Evolutionary conservation across 2,113 vertebrate species (phyloP).

Genomic region (Odocoileus hemionus): DNA sequence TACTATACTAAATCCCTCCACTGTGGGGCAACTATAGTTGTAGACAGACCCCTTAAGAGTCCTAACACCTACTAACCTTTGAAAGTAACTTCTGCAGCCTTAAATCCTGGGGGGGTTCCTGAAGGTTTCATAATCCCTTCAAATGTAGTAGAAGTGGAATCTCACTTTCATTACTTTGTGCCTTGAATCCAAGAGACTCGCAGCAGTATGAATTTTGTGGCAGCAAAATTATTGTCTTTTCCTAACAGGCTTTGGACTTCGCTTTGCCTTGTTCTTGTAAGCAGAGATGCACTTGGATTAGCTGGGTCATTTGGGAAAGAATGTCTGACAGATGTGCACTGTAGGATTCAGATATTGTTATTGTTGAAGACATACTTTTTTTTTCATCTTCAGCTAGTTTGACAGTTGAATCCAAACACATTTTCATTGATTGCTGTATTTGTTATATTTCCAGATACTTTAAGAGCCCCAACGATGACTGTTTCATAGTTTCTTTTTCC

Average conservation of each 20-base stretch:
- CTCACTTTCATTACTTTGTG: not conserved
- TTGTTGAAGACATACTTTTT: not conserved
- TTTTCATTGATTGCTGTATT: conserved; percentile 29
- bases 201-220: not conserved
- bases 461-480: not conserved
- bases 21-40: fast-evolving
- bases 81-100: not conserved
- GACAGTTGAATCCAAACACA: conserved; percentile 56
- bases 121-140: not conserved
- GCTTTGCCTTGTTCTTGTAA: not conserved
- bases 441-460: conserved; percentile 29
- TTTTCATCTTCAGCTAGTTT: conserved; percentile 27
- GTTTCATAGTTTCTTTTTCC: not conserved
- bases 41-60: not conserved
- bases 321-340: not conserved
- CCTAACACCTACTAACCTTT: not conserved
- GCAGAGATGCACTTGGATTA: not conserved
- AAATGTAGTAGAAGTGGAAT: not conserved
- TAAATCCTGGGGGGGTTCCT: not conserved
- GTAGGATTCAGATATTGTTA: conserved; percentile 23
- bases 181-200: not conserved
- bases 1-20: not conserved
- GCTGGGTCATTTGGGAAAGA: not conserved
- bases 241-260: not conserved
- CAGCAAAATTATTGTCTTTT: not conserved